Conservation (phyloP, 2,113 vertebrate genomes). For the Camelus dromedarius region DNA sequence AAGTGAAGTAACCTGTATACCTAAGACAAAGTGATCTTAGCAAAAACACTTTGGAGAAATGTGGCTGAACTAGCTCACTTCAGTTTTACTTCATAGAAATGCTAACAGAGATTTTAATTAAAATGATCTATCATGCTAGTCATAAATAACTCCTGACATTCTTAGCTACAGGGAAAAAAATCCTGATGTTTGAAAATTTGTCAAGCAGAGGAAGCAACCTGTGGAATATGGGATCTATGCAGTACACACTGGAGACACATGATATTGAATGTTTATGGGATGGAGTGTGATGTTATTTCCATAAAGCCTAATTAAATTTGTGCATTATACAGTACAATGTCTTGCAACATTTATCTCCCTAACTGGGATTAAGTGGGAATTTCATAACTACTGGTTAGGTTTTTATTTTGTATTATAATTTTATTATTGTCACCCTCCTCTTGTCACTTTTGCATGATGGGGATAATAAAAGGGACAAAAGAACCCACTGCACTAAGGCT, state of each 20-base stretch:
- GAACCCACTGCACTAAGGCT: not conserved
- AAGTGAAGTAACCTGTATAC: not conserved
- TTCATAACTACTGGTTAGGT: not conserved
- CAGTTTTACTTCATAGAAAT: constrained; percentile 54
- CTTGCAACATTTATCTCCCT: not conserved
- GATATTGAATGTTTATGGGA: not conserved
- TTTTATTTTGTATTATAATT: not conserved
- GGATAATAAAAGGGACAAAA: constrained; percentile 32
- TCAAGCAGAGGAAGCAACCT: constrained; percentile 9
- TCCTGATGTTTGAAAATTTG: constrained; percentile 7
- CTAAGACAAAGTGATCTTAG: not conserved
- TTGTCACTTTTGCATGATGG: not conserved
- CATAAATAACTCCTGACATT: constrained; percentile 9
- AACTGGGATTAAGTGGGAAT: not conserved
- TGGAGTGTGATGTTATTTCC: not conserved
- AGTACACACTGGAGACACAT: not conserved
- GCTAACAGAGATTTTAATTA: constrained; percentile 31
- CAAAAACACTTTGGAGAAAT: constrained; percentile 41
- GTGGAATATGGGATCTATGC: not conserved
- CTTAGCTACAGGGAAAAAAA: not conserved
- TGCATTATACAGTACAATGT: not conserved
- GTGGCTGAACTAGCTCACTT: not conserved
- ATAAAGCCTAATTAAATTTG: not conserved
- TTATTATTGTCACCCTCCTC: not conserved
- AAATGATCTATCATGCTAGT: not conserved